These are phyloP conservation scores for Trachelus troglodyta DNA, from an alignment of 2,888 invertebrate species.

Conservation along the genomic window DNA sequence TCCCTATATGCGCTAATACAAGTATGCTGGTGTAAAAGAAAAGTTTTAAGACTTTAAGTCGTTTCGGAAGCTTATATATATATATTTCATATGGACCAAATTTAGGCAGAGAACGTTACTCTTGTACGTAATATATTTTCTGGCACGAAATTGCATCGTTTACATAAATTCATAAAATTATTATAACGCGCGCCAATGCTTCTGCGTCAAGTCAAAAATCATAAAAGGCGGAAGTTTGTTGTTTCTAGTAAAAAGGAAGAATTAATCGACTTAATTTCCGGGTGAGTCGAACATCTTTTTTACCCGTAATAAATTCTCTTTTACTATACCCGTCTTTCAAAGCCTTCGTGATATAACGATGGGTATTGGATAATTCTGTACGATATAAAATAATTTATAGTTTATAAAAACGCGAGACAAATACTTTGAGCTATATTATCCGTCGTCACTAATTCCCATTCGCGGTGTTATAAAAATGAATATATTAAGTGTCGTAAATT, in stretches of 20 bases:
- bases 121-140: not conserved
- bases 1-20: not conserved
- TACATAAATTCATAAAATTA: not conserved
- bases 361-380: not conserved
- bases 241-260: not conserved
- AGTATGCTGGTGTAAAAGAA: not conserved
- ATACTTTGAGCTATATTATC: not conserved
- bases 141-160: not conserved
- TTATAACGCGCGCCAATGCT: not conserved
- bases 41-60: not conserved
- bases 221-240: not conserved
- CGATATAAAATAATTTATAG: not conserved
- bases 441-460: too few species aligned
- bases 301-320: not conserved
- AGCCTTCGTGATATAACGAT: not conserved
- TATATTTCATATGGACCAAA: not conserved
- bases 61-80: not conserved
- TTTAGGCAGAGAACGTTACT: not conserved
- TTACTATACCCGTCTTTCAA: not conserved
- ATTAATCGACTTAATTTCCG: not conserved
- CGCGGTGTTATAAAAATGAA: not conserved
- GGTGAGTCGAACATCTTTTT: not conserved
- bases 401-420: not conserved
- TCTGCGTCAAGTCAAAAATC: not conserved
- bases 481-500: not conserved